Percentiles rank a stretch among this genome's conserved stretches.
phyloP scores from a whole-genome alignment of 1,140 invertebrate species.

The Mamestra configurata region DNA sequence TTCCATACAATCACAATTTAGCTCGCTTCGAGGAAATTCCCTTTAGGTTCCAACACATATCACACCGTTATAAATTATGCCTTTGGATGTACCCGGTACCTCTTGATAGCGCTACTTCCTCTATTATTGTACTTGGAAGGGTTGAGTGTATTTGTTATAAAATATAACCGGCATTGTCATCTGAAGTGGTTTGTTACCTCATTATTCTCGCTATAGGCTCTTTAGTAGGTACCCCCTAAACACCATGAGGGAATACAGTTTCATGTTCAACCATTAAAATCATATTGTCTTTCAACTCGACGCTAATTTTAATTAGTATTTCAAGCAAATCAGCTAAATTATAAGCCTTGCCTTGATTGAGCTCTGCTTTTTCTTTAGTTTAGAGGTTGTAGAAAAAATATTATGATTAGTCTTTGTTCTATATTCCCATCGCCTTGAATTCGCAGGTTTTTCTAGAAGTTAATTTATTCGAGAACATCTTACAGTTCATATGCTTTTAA shows the following conservation, averaged over 20 bases:
- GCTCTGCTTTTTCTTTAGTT: not conserved
- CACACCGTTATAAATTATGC: conserved; percentile 59
- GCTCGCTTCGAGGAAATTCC: conserved; percentile 50
- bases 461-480: not conserved
- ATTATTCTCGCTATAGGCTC: conserved; percentile 21
- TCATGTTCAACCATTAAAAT: not conserved
- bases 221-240: too few relatives aligned
- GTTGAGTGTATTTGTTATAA: conserved; percentile 49
- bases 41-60: conserved; percentile 50
- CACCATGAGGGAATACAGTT: too few relatives aligned
- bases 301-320: not conserved
- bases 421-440: conserved; percentile 3
- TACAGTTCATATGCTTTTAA: conserved; percentile 13
- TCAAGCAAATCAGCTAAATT: not conserved
- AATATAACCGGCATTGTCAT: conserved; percentile 33
- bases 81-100: conserved; percentile 38
- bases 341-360: not conserved
- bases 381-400: not conserved
- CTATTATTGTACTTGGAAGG: conserved; percentile 34
- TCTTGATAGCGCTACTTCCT: conserved; percentile 28
- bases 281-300: not conserved
- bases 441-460: not conserved
- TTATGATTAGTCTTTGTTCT: conserved; percentile 27
- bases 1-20: conserved; percentile 59
- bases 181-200: conserved; percentile 21